Percentiles rank a stretch among this genome's conserved stretches.
phyloP scores from a whole-genome alignment of 2,888 invertebrate genomes.

The Cerastis leucographa region DNA sequence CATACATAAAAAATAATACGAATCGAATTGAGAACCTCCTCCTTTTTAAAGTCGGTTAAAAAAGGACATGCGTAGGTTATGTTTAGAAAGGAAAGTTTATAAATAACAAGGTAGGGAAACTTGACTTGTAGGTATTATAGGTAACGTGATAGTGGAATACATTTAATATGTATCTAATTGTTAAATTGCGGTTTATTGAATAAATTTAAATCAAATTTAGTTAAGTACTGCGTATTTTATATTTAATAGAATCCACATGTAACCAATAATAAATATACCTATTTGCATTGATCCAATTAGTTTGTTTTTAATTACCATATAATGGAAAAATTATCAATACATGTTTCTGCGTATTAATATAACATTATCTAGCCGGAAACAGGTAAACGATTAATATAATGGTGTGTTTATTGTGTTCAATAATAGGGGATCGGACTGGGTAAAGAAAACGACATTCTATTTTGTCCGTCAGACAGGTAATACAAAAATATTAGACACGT shows the following conservation, averaged over 20 bases:
- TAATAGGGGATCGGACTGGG: no score
- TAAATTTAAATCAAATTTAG: no score
- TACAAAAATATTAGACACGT: no score
- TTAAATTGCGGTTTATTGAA: neutral
- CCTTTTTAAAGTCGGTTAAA: no score
- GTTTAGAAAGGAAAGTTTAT: neutral
- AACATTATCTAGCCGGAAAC: neutral
- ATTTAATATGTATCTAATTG: neutral
- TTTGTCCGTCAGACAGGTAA: no score
- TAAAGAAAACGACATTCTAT: no score
- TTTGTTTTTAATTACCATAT: neutral
- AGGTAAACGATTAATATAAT: neutral
- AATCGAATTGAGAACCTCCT: no score
- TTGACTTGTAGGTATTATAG: neutral
- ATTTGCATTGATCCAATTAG: slow-evolving; percentile 12
- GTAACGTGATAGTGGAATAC: neutral
- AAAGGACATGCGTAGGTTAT: no score
- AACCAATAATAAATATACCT: neutral
- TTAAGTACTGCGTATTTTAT: neutral
- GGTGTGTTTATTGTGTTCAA: neutral
- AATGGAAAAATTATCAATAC: neutral
- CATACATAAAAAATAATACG: no score
- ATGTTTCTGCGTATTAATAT: neutral
- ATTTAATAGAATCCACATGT: slow-evolving; percentile 28
- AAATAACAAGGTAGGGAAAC: neutral